Evolutionary conservation across 2,113 vertebrate species (phyloP), one percentile per base, ranked within the genome.

Genomic region (Perca schrenkii): DNA sequence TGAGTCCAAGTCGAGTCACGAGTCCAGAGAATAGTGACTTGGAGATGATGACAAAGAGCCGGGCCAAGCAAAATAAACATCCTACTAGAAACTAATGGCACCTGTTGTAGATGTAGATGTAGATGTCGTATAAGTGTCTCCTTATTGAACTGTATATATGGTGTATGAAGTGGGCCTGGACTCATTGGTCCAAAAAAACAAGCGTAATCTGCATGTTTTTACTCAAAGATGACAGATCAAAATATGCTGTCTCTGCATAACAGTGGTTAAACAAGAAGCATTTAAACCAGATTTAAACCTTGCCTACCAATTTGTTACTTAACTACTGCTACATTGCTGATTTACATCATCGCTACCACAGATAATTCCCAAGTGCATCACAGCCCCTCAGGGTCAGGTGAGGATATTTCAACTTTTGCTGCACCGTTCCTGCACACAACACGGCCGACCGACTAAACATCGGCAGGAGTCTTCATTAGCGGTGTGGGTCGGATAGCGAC

Each of bases 361-460:
- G n/a, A 25, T 66, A 53, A 82, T 40, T 6, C 86, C 57, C 60
- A 31, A 69, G 54, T 66, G 61, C 79, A 72, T 34, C 36, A 2
- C 22, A 64, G 46, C 34, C 50, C 74, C 52, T 61, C 34, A 15
- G 31, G 58, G 73, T 71, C 68, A 65, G 46, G 71, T 6, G 19
- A 80, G 22, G 40, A 17, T 21, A 77, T 31, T 71, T 49, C 53
- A 65, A 53, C 71, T 21, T n/a, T n/a, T 34, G 53, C 60, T 49
- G 72, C 63, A 49, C 34, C 4, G 8, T 78, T 65, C 19, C 36
- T 65, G 31, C 34, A n/a, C 36, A 21, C 28, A 17, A 19, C 62
- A 40, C 1, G 7, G 10, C 36, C 21, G 19, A 46, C 46, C 43
- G 19, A 31, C 28, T 15, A 16, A 77, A 63, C 49, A 25, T 34